These are phyloP conservation scores for Nesidiocoris tenuis DNA, from an alignment of 2,888 invertebrate genomes.

Conservation along the genomic window DNA sequence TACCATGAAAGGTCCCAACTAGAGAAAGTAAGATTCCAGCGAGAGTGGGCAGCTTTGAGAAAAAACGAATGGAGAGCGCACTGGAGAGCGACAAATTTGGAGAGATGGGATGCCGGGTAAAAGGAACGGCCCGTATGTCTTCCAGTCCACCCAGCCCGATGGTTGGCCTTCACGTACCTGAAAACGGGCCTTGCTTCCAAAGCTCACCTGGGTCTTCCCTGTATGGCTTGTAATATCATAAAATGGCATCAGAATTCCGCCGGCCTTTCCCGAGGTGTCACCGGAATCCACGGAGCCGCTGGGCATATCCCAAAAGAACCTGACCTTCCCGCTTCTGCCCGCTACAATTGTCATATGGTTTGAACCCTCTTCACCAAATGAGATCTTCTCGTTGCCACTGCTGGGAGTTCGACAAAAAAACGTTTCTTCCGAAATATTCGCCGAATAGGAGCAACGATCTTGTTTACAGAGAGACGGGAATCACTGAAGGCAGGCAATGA, in stretches of 20 bases:
- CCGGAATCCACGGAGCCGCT: too few relatives aligned
- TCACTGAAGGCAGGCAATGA: too few relatives aligned
- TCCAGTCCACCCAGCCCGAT: not conserved
- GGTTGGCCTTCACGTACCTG: too few relatives aligned
- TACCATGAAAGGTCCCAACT: too few relatives aligned
- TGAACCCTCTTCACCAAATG: not conserved
- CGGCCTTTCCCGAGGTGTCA: too few relatives aligned
- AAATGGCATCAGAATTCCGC: constrained; percentile 15
- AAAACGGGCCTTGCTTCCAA: not conserved
- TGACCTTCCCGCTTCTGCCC: too few relatives aligned
- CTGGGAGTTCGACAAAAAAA: too few relatives aligned
- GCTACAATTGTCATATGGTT: not conserved
- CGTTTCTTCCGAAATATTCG: too few relatives aligned
- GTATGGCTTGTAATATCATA: constrained; percentile 5
- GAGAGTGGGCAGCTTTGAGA: not conserved
- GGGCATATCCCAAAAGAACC: too few relatives aligned
- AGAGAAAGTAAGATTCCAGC: too few relatives aligned
- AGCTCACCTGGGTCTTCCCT: not conserved
- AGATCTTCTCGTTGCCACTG: not conserved
- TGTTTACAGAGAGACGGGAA: too few relatives aligned
- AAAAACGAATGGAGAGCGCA: not conserved
- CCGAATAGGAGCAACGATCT: too few relatives aligned
- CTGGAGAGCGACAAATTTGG: not conserved
- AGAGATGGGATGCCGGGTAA: not conserved
- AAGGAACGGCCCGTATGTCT: not conserved